Evolutionary conservation across 2,113 vertebrate species (phyloP).

Genomic region (Campylomormyrus tamandua): DNA sequence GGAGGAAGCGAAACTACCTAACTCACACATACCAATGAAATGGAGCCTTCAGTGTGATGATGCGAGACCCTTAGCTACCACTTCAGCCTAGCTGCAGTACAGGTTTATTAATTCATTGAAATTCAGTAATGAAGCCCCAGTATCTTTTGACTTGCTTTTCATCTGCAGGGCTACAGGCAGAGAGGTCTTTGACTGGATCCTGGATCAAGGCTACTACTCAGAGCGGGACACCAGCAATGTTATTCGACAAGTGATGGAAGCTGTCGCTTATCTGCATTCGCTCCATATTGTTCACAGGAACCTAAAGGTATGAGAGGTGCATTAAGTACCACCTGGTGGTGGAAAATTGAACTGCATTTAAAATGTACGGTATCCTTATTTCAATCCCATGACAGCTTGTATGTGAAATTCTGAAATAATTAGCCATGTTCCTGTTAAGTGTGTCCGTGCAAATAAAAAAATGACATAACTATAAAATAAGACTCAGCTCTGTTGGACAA

Average conservation of each 20-base stretch:
- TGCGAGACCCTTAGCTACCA: not conserved
- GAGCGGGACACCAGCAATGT: constrained; percentile 97
- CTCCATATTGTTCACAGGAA: constrained; percentile 93
- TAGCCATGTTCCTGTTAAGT: not conserved
- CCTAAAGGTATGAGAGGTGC: constrained; percentile 74
- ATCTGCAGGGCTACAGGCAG: constrained; percentile 83
- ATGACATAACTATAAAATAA: constrained; percentile 4
- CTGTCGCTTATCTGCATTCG: constrained; percentile 93
- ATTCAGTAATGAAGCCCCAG: not conserved
- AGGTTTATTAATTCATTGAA: not conserved
- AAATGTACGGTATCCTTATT: not conserved
- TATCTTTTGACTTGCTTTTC: not conserved
- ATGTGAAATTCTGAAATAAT: constrained; percentile 4
- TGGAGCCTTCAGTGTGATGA: not conserved
- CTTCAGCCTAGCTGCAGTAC: not conserved
- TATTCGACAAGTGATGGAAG: constrained; percentile 92
- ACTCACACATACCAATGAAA: not conserved
- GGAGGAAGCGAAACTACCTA: not conserved
- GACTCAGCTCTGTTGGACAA: not conserved
- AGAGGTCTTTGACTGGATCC: constrained; percentile 98
- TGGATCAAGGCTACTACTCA: constrained; percentile 97
- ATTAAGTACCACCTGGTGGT: constrained; percentile 24
- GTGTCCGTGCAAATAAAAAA: constrained; percentile 1
- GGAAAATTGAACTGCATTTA: not conserved
- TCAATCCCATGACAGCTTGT: not conserved